Percentiles rank a stretch among this genome's conserved stretches.
These are phyloP conservation scores for Ctenochaetus hawaiiensis DNA, from an alignment of 2,797 vertebrate genomes.

Conservation along the genomic window DNA sequence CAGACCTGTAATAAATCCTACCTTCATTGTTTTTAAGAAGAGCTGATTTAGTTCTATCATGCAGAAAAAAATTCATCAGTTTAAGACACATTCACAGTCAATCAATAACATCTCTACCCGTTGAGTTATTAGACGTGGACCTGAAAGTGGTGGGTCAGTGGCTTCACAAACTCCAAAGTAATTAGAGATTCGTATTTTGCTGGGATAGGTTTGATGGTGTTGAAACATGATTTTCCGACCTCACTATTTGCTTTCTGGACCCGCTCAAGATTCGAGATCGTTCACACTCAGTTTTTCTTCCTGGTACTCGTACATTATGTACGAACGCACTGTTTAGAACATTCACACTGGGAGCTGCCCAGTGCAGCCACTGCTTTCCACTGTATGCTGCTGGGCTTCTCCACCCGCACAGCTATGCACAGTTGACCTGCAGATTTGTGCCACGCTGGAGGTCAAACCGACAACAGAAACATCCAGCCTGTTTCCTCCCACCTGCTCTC, in stretches of 20 bases:
- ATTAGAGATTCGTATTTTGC: slow-evolving; percentile 78
- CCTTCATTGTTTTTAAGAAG: neutral
- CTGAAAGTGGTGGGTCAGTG: slow-evolving; percentile 23
- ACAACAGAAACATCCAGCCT: slow-evolving; percentile 30
- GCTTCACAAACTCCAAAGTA: slow-evolving; percentile 30
- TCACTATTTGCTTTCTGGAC: slow-evolving; percentile 62
- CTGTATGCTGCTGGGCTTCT: slow-evolving; percentile 32
- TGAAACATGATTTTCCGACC: slow-evolving; percentile 75
- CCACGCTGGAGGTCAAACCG: slow-evolving; percentile 37
- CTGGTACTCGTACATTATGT: slow-evolving; percentile 5
- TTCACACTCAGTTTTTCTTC: slow-evolving; percentile 57
- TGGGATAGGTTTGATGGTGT: slow-evolving; percentile 62
- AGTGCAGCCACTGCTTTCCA: slow-evolving; percentile 50
- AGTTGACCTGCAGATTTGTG: neutral
- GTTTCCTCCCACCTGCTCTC: slow-evolving; percentile 61
- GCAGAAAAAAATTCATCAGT: neutral
- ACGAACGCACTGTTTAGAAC: slow-evolving; percentile 22
- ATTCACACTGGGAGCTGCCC: slow-evolving; percentile 61
- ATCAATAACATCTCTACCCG: neutral
- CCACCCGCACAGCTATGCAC: slow-evolving; percentile 17
- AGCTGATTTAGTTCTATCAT: neutral
- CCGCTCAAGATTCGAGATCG: slow-evolving; percentile 33
- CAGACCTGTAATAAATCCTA: neutral
- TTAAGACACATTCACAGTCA: neutral
- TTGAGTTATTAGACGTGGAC: neutral